These are phyloP conservation scores for Morphnarchus princeps DNA, from an alignment of 2,113 vertebrate genomes.

Conservation along the genomic window DNA sequence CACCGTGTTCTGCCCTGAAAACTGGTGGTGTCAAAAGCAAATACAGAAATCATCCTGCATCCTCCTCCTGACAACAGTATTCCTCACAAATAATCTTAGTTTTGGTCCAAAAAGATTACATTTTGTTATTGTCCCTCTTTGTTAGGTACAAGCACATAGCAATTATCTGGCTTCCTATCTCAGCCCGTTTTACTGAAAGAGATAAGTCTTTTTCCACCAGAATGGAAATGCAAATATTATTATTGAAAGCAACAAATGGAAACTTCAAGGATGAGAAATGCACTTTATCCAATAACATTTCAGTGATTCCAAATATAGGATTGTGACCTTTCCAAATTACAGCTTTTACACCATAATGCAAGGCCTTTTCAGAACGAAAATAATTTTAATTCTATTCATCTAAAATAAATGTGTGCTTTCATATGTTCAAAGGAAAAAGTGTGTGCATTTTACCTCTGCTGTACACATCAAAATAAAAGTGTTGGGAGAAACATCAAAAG, in stretches of 20 bases:
- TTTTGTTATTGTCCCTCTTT: slow-evolving; percentile 10
- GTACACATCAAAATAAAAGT: background rate
- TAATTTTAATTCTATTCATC: background rate
- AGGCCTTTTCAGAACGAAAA: background rate
- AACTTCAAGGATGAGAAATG: background rate
- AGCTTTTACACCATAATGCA: background rate
- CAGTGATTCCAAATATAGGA: background rate
- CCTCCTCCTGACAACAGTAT: background rate
- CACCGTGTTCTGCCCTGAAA: background rate
- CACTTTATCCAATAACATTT: slow-evolving; percentile 1
- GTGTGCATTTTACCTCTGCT: background rate
- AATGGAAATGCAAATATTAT: slow-evolving; percentile 51
- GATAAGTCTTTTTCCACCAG: background rate
- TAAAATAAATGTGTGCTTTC: background rate
- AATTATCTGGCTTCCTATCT: slow-evolving; percentile 6
- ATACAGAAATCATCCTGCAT: background rate
- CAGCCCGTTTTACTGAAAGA: background rate
- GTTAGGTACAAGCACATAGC: background rate
- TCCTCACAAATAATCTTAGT: background rate
- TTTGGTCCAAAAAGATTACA: slow-evolving; percentile 16
- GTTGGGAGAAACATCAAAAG: background rate
- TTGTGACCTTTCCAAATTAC: slow-evolving; percentile 19
- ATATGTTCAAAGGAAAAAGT: background rate
- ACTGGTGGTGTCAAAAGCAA: background rate
- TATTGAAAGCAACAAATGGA: slow-evolving; percentile 13